phyloP scores from a whole-genome alignment of 2,797 vertebrate genomes.

The Muscicapa comitata region DNA sequence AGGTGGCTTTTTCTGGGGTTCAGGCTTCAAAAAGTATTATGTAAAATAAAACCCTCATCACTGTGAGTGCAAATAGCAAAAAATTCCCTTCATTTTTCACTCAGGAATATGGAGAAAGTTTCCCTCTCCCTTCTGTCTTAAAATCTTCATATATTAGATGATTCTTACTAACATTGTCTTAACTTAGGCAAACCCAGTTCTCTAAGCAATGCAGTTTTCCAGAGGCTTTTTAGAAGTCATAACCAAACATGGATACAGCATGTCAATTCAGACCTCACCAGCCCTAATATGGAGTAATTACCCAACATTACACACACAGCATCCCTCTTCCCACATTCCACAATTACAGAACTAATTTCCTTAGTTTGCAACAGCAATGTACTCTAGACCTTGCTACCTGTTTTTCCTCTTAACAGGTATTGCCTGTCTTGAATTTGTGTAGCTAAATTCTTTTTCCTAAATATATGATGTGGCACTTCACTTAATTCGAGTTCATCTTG shows the following conservation, averaged over 20 bases:
- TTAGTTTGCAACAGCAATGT: background rate
- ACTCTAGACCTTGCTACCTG: background rate
- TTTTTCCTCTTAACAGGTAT: background rate
- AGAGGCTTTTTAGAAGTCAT: background rate
- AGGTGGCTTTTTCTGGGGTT: background rate
- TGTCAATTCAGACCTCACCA: background rate
- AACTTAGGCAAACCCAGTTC: background rate
- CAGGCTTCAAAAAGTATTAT: background rate
- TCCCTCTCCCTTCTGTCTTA: background rate
- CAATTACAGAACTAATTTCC: background rate
- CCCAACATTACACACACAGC: background rate
- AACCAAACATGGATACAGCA: background rate
- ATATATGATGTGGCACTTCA: background rate
- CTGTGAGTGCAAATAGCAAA: background rate
- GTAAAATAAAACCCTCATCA: background rate
- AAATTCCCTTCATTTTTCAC: background rate
- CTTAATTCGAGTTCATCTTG: background rate
- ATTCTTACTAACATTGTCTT: background rate
- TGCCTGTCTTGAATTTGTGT: background rate
- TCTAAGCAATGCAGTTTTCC: background rate
- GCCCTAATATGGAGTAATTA: background rate
- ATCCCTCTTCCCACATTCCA: background rate
- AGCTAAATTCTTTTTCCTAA: background rate
- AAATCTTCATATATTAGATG: background rate
- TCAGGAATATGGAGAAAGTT: background rate